Base-by-base conservation (phyloP, 2,888 invertebrate species). In the Hirudinaria manillensis region DNA sequence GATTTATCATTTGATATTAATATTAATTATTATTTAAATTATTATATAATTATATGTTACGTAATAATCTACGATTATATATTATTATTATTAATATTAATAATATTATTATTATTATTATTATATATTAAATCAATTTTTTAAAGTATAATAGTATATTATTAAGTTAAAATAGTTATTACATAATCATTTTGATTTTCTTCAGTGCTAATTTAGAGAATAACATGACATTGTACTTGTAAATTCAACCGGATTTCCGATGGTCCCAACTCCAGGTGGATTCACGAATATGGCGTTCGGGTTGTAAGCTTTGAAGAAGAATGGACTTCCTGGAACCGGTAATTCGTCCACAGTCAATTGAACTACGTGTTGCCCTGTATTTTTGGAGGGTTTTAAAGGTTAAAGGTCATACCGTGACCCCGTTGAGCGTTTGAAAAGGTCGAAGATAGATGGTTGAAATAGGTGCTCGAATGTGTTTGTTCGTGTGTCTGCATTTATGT, bases 161-260 rank as follows among this genome's bases (percentile, higher is more conserved):
- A n/a, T n/a, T n/a, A n/a, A n/a, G n/a, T n/a, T n/a, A n/a, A n/a
- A n/a, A n/a, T n/a, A n/a, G n/a, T n/a, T n/a, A n/a, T n/a, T n/a
- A n/a, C n/a, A n/a, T n/a, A n/a, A n/a, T 68, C 34, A 34, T 68
- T 7, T 38, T 10, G 29, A 68, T 51, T 71, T 71, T 2, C 19
- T 53, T 21, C 45, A 51, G 45, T 32, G 16, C 1, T n/a, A 16
- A 24, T 51, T 32, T 71, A 45, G 1, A n/a, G 13, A 71, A 71
- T 24, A 1, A 71, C 19, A 13, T 19, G 34, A 21, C 13, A 2
- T 67, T 82, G 89, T 87, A 94, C 94, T 96, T 88, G 94, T 93
- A 87, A 99, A 98, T 86, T 95, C 93, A 74, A 97, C 94, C 75
- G 94, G 93, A 84, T 92, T 90, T 79, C 95, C 94, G 75, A 97